Evolutionary conservation across 2,797 vertebrate species (phyloP), one percentile per base, ranked within the genome.

Genomic region (Etheostoma perlongum): DNA sequence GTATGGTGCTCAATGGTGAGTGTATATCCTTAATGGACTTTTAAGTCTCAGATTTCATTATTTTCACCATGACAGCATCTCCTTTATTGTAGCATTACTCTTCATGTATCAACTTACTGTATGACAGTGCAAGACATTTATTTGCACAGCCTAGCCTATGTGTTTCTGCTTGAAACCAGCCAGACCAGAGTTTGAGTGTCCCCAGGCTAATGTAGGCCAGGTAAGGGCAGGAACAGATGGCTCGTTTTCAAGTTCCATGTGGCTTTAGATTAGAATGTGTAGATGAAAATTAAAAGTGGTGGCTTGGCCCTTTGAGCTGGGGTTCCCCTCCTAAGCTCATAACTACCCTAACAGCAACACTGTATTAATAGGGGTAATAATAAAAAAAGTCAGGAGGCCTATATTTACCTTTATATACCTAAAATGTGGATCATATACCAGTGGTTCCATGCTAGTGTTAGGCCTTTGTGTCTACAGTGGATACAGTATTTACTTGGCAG

Each of bases 251-350:
- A 92, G 83, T 92, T 91, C 79, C 89, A 18, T 63, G 84, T 90
- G 88, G 85, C 72, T 74, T 47, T 2, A 83, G 90, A 91, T 92
- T 92, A 93, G 78, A 81, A 88, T 67, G 86, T 88, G 84, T 58
- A 76, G 87, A 91, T 19, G 79, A 88, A 92, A 93, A 91, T 93
- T 84, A 91, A 93, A 93, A 92, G 91, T 90, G 88, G 80, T 88
- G 83, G 83, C 76, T 76, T 13, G 82, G 83, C 71, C 76, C 69
- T 76, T 25, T 88, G 68, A 83, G 76, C 78, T 52, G 71, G 75
- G 79, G 85, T 71, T 75, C 76, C 79, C 81, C 69, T 65, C 67
- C 69, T 89, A 78, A 92, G 63, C 87, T 79, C 71, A 75, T 90
- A 84, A 91, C 90, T 83, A 23, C 66, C 69, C 81, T 58, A 48